Conservation (phyloP, 2,113 vertebrate species). For the Corythaixoides concolor region DNA sequence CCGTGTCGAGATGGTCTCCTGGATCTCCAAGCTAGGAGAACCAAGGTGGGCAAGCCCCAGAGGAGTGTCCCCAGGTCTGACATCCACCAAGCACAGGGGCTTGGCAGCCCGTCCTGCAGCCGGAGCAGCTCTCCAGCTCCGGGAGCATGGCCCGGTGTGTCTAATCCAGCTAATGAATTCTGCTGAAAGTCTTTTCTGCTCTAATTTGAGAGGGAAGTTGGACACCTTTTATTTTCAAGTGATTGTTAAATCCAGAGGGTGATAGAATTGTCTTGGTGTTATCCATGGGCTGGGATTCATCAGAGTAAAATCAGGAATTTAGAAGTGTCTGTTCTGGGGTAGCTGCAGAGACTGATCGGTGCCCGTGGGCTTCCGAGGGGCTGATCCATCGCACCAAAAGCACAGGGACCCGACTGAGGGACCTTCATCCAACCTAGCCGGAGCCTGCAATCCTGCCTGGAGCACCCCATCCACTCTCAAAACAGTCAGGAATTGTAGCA, state of each 20-base stretch:
- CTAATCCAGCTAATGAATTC: conserved; percentile 20
- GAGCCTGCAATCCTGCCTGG: background rate
- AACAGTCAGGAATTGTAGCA: background rate
- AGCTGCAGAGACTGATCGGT: background rate
- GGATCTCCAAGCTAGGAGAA: background rate
- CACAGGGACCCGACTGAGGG: background rate
- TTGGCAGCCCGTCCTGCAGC: background rate
- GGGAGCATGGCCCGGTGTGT: rapidly evolving
- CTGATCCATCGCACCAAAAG: background rate
- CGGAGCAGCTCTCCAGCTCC: rapidly evolving
- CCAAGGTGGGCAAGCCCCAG: background rate
- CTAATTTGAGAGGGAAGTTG: background rate
- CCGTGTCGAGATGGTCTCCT: background rate
- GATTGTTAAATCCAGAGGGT: background rate
- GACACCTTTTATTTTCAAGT: background rate
- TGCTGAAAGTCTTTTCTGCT: background rate
- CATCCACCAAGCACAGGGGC: rapidly evolving
- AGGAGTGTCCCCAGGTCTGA: background rate
- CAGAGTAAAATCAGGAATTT: background rate
- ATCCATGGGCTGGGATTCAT: background rate
- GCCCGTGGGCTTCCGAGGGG: rapidly evolving
- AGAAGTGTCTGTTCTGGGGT: background rate
- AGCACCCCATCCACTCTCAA: background rate
- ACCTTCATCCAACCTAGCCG: rapidly evolving
- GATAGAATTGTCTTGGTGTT: background rate